Evolutionary conservation across 2,888 invertebrate genomes (phyloP), one percentile per base, ranked within the genome.

Genomic region (Axea sp.): DNA sequence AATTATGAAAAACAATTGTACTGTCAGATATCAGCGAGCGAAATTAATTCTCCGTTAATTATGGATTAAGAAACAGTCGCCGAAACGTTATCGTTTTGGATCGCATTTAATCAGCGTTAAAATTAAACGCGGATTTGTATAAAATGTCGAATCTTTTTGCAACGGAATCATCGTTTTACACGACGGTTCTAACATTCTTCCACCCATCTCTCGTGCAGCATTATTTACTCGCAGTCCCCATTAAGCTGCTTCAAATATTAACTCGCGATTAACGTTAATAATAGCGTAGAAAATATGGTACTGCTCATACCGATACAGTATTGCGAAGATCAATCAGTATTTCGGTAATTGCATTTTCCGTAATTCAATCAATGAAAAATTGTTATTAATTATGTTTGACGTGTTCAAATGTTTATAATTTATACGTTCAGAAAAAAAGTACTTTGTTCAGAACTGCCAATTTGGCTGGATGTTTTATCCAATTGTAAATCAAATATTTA

Each of bases 171-270:
- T 19, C 17, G 26, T 30, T 51, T 33, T 30, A 11, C 12, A 39
- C 51, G 28, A 12, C 17, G 30, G 26, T 37, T 55, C 59, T 28
- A 47, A 53, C 60, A 49, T 84, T 78, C 82, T 82, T 80, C 60
- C 73, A 79, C 81, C 77, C 76, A 73, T 77, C 75, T 79, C 78
- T 79, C 79, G 77, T 77, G 72, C 77, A 68, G 76, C 80, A 77
- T 83, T 82, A 84, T 84, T 82, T 84, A 82, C 83, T 78, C 57
- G 26, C 49, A 73, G 57, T 64, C 82, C 80, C 83, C 84, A 85
- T 85, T 85, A 85, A 85, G 84, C 83, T 81, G 65, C 77, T 77
- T 85, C 77, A 84, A 85, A 83, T 83, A 85, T 85, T 85, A 79
- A 85, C 72, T 80, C 73, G 77, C 80, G 84, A 83, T 85, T 85